Base-by-base conservation (phyloP, 2,797 vertebrate genomes). In the Spinibarbus caldwelli region DNA sequence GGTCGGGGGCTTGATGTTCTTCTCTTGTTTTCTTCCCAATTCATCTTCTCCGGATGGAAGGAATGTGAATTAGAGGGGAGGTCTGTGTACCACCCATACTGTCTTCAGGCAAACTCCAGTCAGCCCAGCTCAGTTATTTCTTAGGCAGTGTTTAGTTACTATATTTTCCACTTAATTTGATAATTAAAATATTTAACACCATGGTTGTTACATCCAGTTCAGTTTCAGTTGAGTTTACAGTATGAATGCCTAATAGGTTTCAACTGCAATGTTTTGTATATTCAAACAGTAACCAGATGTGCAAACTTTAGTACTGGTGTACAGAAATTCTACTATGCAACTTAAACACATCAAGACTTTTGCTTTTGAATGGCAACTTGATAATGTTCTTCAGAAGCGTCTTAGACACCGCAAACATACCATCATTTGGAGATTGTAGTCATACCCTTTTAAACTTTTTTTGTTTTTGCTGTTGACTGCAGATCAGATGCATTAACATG, bases 1-100 rank as follows among this genome's bases (percentile, higher is more conserved):
- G 89, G 94, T 93, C 83, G 94, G 94, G 93, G 94, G 93, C 66
- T 87, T 72, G 87, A 66, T 72, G 34, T 84, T 84, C 34, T 78
- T 83, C 75, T 57, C 85, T 72, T 82, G 73, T 89, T 91, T 86
- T 89, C 87, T 66, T 83, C 82, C 75, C 84, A 84, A 86, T 88
- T 89, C 84, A 86, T 91, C 91, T 91, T 90, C 84, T 85, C 84
- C 29, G 86, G 88, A 86, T 78, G 78, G 89, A 62, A 83, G 80
- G 83, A 89, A 87, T 85, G 88, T 57, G 77, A 68, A 67, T 76
- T 52, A 66, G 72, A 64, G 31, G 75, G 36, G 64, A 83, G 73
- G 66, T 73, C n/a, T 62, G 71, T 49, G 64, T 82, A 76, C 88
- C 86, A 89, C 83, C 80, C 80, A 80, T 78, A 82, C 76, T 73